Evolutionary conservation across 2,113 vertebrate genomes (phyloP).

Genomic region (Eolophus roseicapilla): DNA sequence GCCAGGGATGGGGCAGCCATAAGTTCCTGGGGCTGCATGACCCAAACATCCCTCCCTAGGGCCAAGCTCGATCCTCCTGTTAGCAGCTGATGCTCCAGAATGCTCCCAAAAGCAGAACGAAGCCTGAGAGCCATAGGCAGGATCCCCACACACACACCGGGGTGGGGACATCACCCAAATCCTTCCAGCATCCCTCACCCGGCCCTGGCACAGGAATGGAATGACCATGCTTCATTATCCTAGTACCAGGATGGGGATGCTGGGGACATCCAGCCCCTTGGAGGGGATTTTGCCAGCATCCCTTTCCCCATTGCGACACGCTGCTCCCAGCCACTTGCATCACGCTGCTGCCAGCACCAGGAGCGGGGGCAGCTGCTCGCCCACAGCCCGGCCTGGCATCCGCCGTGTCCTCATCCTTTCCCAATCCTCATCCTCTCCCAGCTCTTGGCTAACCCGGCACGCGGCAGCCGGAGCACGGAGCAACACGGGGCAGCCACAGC

Average conservation of each 20-base stretch:
- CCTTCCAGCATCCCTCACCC: background rate
- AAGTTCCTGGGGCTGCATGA: background rate
- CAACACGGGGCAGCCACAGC: rapidly evolving
- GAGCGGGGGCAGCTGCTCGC: background rate
- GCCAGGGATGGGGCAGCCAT: background rate
- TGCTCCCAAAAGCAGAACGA: rapidly evolving
- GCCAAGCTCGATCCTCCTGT: rapidly evolving
- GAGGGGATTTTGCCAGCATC: background rate
- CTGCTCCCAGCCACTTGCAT: background rate
- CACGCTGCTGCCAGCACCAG: background rate
- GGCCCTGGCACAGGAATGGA: too few relatives aligned
- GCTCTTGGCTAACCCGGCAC: conserved; percentile 41
- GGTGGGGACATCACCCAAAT: background rate
- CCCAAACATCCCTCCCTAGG: background rate
- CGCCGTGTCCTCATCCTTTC: conserved; percentile 1
- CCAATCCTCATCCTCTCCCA: background rate
- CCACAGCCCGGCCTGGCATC: background rate
- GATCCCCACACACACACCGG: too few relatives aligned
- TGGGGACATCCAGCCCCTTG: background rate
- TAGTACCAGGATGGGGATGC: background rate
- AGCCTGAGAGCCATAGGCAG: background rate
- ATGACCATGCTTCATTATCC: background rate
- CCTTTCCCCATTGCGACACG: background rate
- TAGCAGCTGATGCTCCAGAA: rapidly evolving
- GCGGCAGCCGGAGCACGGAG: background rate